Evolutionary conservation across 2,888 invertebrate species (phyloP).

Genomic region (Crioceris asparagi): DNA sequence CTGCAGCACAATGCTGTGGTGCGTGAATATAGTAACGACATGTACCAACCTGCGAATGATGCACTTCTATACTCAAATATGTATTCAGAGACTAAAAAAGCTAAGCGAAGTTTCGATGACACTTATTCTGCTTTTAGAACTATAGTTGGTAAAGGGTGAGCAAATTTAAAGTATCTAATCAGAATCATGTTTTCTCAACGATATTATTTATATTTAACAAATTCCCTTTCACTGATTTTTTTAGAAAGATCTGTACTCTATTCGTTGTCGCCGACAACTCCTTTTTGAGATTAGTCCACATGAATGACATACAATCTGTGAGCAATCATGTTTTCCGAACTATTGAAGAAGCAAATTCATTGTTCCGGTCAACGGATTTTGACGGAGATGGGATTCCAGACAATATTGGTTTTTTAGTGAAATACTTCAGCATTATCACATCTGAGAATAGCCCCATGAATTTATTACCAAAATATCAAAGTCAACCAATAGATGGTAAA

Average conservation of each 20-base stretch:
- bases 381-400: conserved; percentile 44
- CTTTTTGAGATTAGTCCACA: conserved; percentile 40
- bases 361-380: conserved; percentile 46
- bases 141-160: too few species aligned
- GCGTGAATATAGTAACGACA: too few species aligned
- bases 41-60: too few species aligned
- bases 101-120: too few species aligned
- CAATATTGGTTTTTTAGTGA: conserved; percentile 45
- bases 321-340: conserved; percentile 41
- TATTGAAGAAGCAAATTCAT: conserved; percentile 43
- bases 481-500: conserved; percentile 34
- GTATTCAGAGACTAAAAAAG: too few species aligned
- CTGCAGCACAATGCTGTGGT: too few species aligned
- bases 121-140: too few species aligned
- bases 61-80: too few species aligned
- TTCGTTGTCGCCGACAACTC: conserved; percentile 42
- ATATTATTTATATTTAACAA: too few species aligned
- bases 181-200: too few species aligned
- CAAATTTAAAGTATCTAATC: too few species aligned
- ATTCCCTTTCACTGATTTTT: too few species aligned
- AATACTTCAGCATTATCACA: conserved; percentile 41
- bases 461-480: conserved; percentile 33
- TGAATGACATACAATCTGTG: conserved; percentile 39
- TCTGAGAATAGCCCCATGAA: conserved; percentile 38
- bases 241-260: conserved; percentile 36